A percentile compares a stretch with the other conserved stretches of the same genome.
These are phyloP conservation scores for Actinia tenebrosa DNA, from an alignment of 64 coral and sea anemone species.

Conservation along the genomic window DNA sequence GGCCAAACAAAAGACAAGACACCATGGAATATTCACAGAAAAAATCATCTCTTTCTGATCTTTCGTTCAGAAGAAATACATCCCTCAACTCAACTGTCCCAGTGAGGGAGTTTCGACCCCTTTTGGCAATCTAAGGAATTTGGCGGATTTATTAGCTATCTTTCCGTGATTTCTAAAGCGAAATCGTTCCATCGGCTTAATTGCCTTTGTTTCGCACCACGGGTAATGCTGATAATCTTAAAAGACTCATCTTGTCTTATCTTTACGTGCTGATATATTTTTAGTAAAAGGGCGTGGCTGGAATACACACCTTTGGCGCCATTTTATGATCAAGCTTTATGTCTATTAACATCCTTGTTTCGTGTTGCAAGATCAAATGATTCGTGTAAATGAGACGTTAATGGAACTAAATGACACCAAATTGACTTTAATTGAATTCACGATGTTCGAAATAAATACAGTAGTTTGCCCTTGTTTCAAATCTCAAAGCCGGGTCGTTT, in stretches of 20 bases:
- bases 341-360: neutral
- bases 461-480: neutral
- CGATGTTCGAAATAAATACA: neutral
- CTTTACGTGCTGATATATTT: neutral
- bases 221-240: neutral
- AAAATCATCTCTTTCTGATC: neutral
- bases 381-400: neutral
- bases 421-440: neutral
- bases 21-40: neutral
- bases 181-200: neutral
- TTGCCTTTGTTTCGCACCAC: neutral
- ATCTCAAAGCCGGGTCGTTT: neutral
- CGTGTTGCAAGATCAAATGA: neutral
- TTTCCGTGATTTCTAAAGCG: conserved; percentile 11
- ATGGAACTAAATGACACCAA: neutral
- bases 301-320: neutral
- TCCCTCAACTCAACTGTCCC: neutral
- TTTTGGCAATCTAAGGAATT: neutral
- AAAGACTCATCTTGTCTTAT: neutral
- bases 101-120: neutral
- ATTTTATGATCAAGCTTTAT: neutral
- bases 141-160: neutral
- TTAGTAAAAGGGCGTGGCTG: neutral
- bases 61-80: neutral
- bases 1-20: conserved; percentile 1